Evolutionary conservation across 2,888 invertebrate species (phyloP).

Genomic region (Aleiodes alternator): DNA sequence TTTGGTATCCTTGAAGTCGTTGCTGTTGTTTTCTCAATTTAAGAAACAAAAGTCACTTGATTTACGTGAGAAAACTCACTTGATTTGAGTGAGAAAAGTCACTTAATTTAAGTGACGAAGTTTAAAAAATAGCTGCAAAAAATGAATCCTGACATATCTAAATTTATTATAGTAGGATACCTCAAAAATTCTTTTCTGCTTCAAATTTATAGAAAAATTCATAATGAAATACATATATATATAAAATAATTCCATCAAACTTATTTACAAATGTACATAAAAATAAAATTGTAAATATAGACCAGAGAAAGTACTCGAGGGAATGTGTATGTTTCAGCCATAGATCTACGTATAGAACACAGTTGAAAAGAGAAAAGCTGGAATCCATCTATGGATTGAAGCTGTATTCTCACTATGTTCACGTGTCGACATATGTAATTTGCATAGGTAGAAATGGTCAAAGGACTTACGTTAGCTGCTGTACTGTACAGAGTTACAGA

Average conservation of each 20-base stretch:
- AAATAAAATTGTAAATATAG: conserved; percentile 22
- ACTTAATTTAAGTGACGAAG: too few relatives aligned
- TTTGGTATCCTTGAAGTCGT: too few relatives aligned
- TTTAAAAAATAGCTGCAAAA: too few relatives aligned
- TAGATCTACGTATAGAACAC: not conserved
- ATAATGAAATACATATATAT: not conserved
- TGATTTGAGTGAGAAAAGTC: too few relatives aligned
- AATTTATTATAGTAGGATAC: too few relatives aligned
- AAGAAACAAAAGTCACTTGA: too few relatives aligned
- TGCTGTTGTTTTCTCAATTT: too few relatives aligned
- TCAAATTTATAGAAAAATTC: not conserved
- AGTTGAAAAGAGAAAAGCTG: conserved; percentile 18
- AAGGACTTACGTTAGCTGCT: conserved; percentile 67
- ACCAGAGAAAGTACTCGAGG: conserved; percentile 18
- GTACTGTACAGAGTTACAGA: conserved; percentile 45
- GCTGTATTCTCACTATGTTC: conserved; percentile 37
- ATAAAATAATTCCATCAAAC: conserved; percentile 19
- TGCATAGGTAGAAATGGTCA: conserved; percentile 70
- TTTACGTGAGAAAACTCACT: too few relatives aligned
- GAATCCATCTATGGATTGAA: not conserved
- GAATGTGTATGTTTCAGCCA: conserved; percentile 6
- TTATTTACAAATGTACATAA: conserved; percentile 17
- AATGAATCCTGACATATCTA: too few relatives aligned
- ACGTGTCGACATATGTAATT: conserved; percentile 62
- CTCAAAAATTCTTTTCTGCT: too few relatives aligned